Evolutionary conservation across 2,888 invertebrate species (phyloP).

Genomic region (Orthonychiurus folsomi): DNA sequence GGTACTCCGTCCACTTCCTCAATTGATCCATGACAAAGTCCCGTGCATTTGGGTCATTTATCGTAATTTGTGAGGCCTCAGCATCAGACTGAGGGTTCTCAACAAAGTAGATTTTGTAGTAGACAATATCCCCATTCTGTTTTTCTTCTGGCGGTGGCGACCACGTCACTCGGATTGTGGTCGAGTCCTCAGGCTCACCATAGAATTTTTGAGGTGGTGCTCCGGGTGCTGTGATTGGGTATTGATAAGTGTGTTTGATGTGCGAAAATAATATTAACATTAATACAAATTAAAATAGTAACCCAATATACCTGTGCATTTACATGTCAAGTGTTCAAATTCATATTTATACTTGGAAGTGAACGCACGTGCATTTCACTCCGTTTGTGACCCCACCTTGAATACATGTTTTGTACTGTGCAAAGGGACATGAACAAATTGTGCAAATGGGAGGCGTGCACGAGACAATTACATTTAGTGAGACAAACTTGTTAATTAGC

Average conservation of each 20-base stretch:
- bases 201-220: conserved; percentile 91
- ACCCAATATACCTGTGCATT: background rate
- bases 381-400: background rate
- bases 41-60: conserved; percentile 58
- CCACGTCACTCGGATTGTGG: conserved; percentile 83
- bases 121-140: conserved; percentile 83
- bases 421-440: background rate
- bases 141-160: conserved; percentile 81
- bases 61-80: conserved; percentile 69
- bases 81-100: conserved; percentile 69
- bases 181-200: conserved; percentile 78
- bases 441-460: background rate
- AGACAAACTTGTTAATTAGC: background rate
- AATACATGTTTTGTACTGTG: too few relatives aligned
- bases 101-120: conserved; percentile 88
- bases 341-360: background rate
- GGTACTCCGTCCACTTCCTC: conserved; percentile 90
- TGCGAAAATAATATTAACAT: background rate
- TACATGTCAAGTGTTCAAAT: background rate
- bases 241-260: conserved; percentile 1
- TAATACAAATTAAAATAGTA: background rate
- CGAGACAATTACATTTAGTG: background rate
- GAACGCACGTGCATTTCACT: too few relatives aligned
- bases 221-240: conserved; percentile 81
- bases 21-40: conserved; percentile 77